phyloP scores from a whole-genome alignment of 2,888 invertebrate species.

The Automeris io region DNA sequence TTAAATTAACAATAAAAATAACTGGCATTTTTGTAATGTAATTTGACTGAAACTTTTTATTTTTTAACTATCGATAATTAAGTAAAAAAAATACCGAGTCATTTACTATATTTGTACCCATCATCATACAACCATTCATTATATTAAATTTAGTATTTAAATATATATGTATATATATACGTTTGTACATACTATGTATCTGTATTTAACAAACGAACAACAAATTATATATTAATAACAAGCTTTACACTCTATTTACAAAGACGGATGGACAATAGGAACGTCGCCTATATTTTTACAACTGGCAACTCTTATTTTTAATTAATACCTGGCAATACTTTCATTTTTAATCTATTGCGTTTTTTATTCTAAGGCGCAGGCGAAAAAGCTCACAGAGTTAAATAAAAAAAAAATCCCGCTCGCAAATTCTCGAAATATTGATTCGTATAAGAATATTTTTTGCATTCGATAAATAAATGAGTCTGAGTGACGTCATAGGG shows the following conservation, averaged over 20 bases:
- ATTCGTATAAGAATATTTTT: no score
- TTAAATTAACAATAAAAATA: no score
- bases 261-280: conserved; percentile 15
- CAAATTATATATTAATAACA: conserved; percentile 16
- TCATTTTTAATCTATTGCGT: not conserved
- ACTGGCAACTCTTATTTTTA: not conserved
- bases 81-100: not conserved
- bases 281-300: conserved; percentile 2
- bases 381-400: not conserved
- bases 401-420: no score
- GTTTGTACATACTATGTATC: conserved; percentile 16
- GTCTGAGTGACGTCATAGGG: no score
- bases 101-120: not conserved
- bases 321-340: not conserved
- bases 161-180: conserved; percentile 11
- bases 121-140: not conserved
- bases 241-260: conserved; percentile 26
- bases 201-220: conserved; percentile 19
- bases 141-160: not conserved
- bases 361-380: not conserved
- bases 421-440: no score
- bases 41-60: no score
- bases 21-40: no score
- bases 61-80: no score
- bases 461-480: no score